phyloP scores from a whole-genome alignment of 2,797 vertebrate species.

The Kryptopterus vitreolus region DNA sequence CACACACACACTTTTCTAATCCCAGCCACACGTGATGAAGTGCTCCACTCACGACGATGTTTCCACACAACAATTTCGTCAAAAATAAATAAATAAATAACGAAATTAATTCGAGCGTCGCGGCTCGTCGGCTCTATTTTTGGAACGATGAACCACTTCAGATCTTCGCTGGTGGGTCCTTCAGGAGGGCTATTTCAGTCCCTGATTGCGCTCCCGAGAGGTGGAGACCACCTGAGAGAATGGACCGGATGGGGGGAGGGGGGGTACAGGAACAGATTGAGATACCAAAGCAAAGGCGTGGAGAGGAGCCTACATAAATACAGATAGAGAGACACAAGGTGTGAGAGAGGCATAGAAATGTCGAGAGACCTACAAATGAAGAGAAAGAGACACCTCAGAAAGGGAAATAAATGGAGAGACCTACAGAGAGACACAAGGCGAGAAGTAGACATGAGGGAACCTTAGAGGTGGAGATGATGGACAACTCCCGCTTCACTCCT shows the following conservation, averaged over 20 bases:
- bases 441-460: neutral
- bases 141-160: conserved; percentile 44
- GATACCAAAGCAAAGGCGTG: neutral
- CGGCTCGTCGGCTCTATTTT: conserved; percentile 53
- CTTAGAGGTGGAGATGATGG: neutral
- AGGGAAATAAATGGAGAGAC: neutral
- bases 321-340: neutral
- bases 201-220: conserved; percentile 61
- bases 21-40: neutral
- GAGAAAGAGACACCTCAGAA: neutral
- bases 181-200: conserved; percentile 51
- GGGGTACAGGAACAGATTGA: neutral
- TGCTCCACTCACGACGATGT: neutral
- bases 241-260: no score
- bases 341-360: neutral
- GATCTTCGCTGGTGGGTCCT: conserved; percentile 35
- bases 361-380: neutral
- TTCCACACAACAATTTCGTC: neutral
- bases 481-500: neutral
- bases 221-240: conserved; percentile 24
- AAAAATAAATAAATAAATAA: neutral
- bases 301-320: neutral
- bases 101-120: no score
- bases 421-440: neutral
- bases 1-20: conserved; percentile 44